Percentiles rank a stretch among this genome's conserved stretches.
phyloP scores from a whole-genome alignment of 2,797 vertebrate species.

The Phoeniculus purpureus region DNA sequence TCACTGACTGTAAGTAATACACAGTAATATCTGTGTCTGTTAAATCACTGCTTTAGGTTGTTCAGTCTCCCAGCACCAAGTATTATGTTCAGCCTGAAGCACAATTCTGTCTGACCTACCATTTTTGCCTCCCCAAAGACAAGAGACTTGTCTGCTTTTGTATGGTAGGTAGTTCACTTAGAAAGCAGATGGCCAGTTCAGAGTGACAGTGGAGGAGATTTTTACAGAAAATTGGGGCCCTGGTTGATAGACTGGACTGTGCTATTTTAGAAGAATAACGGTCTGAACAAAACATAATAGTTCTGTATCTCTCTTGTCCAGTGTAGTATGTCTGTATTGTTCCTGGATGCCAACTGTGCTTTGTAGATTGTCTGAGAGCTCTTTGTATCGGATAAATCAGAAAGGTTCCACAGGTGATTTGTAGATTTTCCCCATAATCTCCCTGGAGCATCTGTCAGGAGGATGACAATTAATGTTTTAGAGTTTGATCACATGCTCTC shows the following conservation, averaged over 20 bases:
- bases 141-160: not conserved
- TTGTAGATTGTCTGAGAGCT: not conserved
- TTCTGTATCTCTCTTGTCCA: not conserved
- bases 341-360: not conserved
- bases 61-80: not conserved
- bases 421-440: not conserved
- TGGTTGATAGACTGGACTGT: not conserved
- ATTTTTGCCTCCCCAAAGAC: not conserved
- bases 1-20: not conserved
- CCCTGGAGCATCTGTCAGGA: not conserved
- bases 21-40: not conserved
- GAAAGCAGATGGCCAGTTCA: not conserved
- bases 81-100: not conserved
- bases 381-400: not conserved
- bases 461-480: not conserved
- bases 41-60: not conserved
- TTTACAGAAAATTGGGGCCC: not conserved
- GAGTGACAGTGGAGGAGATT: not conserved
- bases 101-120: not conserved
- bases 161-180: not conserved
- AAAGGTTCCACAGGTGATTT: not conserved
- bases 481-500: not conserved
- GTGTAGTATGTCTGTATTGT: fast-evolving
- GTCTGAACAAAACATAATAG: not conserved
- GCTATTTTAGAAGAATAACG: not conserved